Evolutionary conservation across 2,113 vertebrate genomes (phyloP), one percentile per base, ranked within the genome.

Genomic region (Dermatemys mawii): DNA sequence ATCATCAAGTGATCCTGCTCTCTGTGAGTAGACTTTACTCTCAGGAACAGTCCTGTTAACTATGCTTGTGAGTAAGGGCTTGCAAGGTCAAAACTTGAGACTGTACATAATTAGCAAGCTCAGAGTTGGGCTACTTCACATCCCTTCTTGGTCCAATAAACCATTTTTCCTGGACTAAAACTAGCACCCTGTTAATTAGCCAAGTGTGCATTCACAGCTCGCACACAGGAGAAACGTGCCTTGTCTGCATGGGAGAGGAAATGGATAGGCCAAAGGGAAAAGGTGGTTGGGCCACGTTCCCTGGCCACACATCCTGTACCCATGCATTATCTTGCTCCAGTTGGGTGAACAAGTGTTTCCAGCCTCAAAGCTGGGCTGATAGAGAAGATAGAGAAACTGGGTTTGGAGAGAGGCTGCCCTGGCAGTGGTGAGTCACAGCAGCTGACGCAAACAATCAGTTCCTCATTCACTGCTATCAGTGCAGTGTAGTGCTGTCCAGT

Each of bases 241-340:
- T 1, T 84, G 53, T 3, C 38, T 82, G 3, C 50, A 75, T 83
- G 26, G 54, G 32, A 87, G 35, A 84, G 2, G 79, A 90, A 90
- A 88, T 38, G 17, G 13, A 38, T 67, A 88, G 88, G 89, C 27
- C 54, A 54, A 21, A 49, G 75, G 87, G 92, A 54, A 82, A 83
- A 91, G 91, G 24, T 83, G 29, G 5, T 26, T 0, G 0, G 73
- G 24, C 26, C n/a, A 50, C 53, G 32, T 2, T 82, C 14, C 41
- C 16, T 50, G 22, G 6, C 27, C 70, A 63, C 5, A 2, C 49
- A 4, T 50, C n/a, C 78, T 78, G 26, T 41, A 81, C 83, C 17
- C 67, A 8, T 7, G 38, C 7, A 14, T 54, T 87, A 78, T 17
- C 41, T 67, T 51, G 44, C 29, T 55, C 4, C 50, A 29, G 50